A percentile compares a stretch with the other conserved stretches of the same genome.
phyloP scores from a whole-genome alignment of 2,113 vertebrate species.

The Cryptotis parvus region DNA sequence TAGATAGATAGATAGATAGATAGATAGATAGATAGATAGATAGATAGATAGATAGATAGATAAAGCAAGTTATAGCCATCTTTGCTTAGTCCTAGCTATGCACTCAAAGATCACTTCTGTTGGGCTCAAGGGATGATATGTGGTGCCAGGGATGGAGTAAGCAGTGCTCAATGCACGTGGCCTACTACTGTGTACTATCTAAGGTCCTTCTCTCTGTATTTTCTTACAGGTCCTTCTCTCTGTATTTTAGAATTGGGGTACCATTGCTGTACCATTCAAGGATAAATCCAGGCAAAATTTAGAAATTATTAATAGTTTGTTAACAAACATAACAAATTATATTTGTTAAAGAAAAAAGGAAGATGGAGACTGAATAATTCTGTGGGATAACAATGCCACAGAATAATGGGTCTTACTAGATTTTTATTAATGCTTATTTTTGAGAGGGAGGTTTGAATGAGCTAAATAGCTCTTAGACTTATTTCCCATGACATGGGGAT shows the following conservation, averaged over 20 bases:
- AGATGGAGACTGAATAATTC: background rate
- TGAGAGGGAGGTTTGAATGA: background rate
- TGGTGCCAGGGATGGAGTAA: too few species aligned
- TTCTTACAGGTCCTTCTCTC: background rate
- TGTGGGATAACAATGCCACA: background rate
- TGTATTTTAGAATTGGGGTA: background rate
- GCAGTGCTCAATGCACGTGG: too few species aligned
- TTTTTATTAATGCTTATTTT: background rate
- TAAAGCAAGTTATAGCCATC: too few species aligned
- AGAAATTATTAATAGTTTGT: too few species aligned
- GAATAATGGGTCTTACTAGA: background rate
- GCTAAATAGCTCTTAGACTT: background rate
- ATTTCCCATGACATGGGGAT: background rate
- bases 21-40: too few species aligned
- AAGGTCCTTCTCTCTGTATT: background rate
- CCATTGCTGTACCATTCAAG: background rate
- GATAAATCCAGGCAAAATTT: conserved; percentile 43
- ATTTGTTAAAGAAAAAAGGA: conserved; percentile 10
- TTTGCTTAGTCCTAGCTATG: too few species aligned
- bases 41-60: too few species aligned
- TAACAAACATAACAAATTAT: too few species aligned
- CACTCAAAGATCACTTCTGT: too few species aligned
- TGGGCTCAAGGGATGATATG: too few species aligned
- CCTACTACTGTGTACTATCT: background rate
- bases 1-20: too few species aligned